Conservation (phyloP, 2,888 invertebrate species). For the Meiosimyza decipiens region DNA sequence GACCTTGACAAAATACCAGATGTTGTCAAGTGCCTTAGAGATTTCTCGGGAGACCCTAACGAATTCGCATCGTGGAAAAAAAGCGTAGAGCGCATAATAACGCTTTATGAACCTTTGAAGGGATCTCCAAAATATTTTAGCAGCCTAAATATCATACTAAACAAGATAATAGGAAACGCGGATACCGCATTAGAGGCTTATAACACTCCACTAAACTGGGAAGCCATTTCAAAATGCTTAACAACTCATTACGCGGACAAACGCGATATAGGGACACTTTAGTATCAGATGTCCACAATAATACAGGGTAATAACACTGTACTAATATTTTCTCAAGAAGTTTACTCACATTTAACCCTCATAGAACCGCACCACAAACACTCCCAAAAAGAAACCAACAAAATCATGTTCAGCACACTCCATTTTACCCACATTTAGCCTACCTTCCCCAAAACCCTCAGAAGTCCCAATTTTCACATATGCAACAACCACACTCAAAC, state of each 20-base stretch:
- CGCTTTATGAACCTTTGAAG: slow-evolving; percentile 28
- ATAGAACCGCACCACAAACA: background rate
- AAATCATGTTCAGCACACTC: no score
- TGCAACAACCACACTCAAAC: no score
- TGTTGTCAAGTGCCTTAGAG: no score
- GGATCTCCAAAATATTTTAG: slow-evolving; percentile 33
- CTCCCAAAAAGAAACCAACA: no score
- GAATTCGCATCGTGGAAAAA: no score
- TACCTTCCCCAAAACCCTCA: background rate
- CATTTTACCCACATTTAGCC: slow-evolving; percentile 8
- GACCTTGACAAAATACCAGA: no score
- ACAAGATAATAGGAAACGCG: slow-evolving; percentile 33
- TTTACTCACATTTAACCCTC: slow-evolving; percentile 30
- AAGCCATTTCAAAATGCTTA: no score
- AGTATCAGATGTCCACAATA: slow-evolving; percentile 4
- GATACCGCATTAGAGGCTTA: slow-evolving; percentile 13
- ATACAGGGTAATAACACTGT: slow-evolving; percentile 26
- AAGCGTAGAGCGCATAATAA: background rate
- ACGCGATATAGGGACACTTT: no score
- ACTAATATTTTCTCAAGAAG: slow-evolving; percentile 28
- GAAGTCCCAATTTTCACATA: background rate
- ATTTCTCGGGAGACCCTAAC: no score
- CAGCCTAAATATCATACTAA: slow-evolving; percentile 31
- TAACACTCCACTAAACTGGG: no score
- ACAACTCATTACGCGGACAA: no score